Conservation (phyloP, 2,113 vertebrate genomes). For the Oryzias melastigma region DNA sequence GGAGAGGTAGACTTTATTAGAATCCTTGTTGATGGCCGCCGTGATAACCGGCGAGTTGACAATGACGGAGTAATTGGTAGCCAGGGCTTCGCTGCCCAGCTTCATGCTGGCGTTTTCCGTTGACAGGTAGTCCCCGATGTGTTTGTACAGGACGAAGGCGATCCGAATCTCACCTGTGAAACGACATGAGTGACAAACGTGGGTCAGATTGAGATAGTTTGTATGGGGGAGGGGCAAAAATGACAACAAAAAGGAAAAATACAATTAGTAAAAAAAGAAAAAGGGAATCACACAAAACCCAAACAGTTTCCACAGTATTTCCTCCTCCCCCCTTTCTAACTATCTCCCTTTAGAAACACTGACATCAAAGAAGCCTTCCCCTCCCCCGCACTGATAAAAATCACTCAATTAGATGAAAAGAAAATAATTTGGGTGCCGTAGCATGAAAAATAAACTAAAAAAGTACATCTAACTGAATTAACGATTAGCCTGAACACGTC, state of each 20-base stretch:
- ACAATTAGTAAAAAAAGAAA: no score
- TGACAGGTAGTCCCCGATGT: constrained; percentile 91
- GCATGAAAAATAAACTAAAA: constrained; percentile 9
- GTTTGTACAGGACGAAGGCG: constrained; percentile 95
- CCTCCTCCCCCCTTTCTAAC: constrained; percentile 22
- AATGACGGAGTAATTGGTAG: constrained; percentile 94
- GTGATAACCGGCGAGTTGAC: constrained; percentile 97
- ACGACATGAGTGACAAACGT: not conserved
- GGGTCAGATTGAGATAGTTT: not conserved
- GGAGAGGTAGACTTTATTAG: constrained; percentile 94
- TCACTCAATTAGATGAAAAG: constrained; percentile 59
- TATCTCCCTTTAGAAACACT: constrained; percentile 35
- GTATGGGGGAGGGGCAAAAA: no score
- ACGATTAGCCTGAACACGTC: constrained; percentile 43
- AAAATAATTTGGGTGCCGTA: constrained; percentile 57
- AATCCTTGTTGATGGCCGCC: constrained; percentile 97
- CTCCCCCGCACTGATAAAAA: constrained; percentile 32
- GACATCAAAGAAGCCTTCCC: constrained; percentile 36
- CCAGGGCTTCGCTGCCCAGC: constrained; percentile 89
- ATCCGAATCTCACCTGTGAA: constrained; percentile 93
- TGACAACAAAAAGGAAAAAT: no score
- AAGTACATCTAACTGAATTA: constrained; percentile 45
- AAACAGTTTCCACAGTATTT: constrained; percentile 25
- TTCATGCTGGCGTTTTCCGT: constrained; percentile 98
- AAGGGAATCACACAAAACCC: no score